Conservation (phyloP, 23 tunicate species). For the Styela clava region DNA sequence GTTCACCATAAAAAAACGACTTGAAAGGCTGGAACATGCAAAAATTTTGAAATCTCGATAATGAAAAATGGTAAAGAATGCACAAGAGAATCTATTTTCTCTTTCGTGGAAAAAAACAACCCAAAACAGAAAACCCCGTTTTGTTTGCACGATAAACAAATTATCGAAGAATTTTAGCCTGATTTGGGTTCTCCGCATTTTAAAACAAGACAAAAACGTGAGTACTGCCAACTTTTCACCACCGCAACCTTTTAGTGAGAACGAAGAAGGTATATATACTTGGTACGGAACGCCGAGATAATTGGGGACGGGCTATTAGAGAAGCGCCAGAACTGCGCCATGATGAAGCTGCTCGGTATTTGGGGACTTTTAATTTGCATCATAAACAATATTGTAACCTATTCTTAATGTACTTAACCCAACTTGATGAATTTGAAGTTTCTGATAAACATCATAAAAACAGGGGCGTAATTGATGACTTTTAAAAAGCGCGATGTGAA, state of each 20-base stretch:
- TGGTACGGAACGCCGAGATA: too few relatives aligned
- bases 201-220: too few relatives aligned
- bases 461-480: neutral
- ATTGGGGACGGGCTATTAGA: neutral
- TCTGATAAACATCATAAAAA: neutral
- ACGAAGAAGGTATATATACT: too few relatives aligned
- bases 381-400: neutral
- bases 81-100: too few relatives aligned
- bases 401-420: neutral
- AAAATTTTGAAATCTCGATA: too few relatives aligned
- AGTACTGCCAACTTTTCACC: too few relatives aligned
- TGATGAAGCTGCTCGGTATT: neutral
- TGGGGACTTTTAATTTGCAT: neutral
- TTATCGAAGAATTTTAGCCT: neutral
- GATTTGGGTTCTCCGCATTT: too few relatives aligned
- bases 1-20: too few relatives aligned
- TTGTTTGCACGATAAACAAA: neutral
- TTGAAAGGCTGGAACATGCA: too few relatives aligned
- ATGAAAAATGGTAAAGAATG: too few relatives aligned
- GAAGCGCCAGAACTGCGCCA: neutral
- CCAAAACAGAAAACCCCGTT: neutral
- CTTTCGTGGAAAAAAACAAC: neutral
- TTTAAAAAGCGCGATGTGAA: too few relatives aligned
- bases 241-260: too few relatives aligned
- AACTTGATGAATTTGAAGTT: neutral